Evolutionary conservation across 2,797 vertebrate species (phyloP).

Genomic region (Rallus crepitans): DNA sequence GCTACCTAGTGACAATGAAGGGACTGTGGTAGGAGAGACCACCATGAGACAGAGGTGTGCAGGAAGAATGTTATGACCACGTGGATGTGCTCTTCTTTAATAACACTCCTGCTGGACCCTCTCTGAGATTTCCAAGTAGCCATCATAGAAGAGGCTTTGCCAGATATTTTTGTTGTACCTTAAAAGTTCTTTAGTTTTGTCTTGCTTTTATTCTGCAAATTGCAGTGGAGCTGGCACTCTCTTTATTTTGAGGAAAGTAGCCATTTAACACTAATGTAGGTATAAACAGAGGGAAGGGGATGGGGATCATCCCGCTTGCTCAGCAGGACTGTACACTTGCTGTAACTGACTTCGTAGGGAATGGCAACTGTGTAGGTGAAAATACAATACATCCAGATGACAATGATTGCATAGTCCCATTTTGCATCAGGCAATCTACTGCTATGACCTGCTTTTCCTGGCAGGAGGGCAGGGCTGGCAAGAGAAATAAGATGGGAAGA

Average conservation of each 20-base stretch:
- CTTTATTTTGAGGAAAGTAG: neutral
- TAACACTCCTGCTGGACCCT: neutral
- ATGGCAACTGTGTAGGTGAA: neutral
- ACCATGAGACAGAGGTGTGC: neutral
- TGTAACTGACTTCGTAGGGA: neutral
- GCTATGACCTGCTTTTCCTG: neutral
- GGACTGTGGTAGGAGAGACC: too few relatives aligned
- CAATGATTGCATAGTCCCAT: neutral
- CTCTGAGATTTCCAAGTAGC: neutral
- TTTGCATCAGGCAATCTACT: neutral
- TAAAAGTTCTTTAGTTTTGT: neutral
- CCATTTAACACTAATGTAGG: neutral
- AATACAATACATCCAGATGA: constrained; percentile 1
- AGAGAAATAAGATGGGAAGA: neutral
- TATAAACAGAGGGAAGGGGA: neutral
- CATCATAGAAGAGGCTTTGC: neutral
- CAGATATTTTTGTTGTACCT: neutral
- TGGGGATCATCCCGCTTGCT: neutral
- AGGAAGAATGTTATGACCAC: neutral
- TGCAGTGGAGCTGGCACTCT: neutral
- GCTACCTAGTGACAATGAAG: neutral
- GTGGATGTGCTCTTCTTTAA: neutral
- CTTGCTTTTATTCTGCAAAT: neutral
- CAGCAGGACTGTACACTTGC: neutral
- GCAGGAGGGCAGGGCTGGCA: neutral